A percentile compares a stretch with the other conserved stretches of the same genome.
phyloP scores from a whole-genome alignment of 2,888 invertebrate genomes.

The Lepidocyrtinus sp. region DNA sequence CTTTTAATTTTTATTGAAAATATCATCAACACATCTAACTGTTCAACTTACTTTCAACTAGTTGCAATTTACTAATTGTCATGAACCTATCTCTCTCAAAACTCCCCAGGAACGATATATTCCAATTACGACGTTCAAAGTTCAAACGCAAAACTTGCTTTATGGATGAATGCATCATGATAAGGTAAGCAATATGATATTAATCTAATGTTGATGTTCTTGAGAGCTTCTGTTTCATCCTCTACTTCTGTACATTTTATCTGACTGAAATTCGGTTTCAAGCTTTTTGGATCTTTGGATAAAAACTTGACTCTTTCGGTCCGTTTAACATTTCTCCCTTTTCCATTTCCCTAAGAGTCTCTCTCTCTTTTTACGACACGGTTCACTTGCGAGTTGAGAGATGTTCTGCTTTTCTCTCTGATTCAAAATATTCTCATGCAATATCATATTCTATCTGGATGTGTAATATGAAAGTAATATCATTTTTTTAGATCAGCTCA shows the following conservation, averaged over 20 bases:
- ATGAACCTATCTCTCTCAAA: conserved; percentile 27
- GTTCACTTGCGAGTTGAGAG: conserved; percentile 55
- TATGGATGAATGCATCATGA: not conserved
- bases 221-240: conserved; percentile 52
- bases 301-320: conserved; percentile 58
- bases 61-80: conserved; percentile 11
- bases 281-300: conserved; percentile 33
- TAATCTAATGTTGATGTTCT: conserved; percentile 43
- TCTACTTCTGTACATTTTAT: not conserved
- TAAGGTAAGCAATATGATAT: not conserved
- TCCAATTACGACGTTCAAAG: conserved; percentile 13
- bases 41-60: not conserved
- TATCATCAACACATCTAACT: not conserved
- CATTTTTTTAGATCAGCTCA: conserved; percentile 35
- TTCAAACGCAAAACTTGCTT: not conserved
- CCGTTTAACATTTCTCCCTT: conserved; percentile 50
- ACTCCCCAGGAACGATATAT: not conserved
- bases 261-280: not conserved
- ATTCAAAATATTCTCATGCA: too few species aligned
- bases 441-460: conserved; percentile 34
- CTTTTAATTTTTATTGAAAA: too few species aligned
- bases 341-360: conserved; percentile 35
- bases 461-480: conserved; percentile 49
- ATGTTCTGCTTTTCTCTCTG: conserved; percentile 42
- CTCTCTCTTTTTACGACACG: conserved; percentile 47